Evolutionary conservation across 2,888 invertebrate species (phyloP).

Genomic region (Nemotelus nigrinus): DNA sequence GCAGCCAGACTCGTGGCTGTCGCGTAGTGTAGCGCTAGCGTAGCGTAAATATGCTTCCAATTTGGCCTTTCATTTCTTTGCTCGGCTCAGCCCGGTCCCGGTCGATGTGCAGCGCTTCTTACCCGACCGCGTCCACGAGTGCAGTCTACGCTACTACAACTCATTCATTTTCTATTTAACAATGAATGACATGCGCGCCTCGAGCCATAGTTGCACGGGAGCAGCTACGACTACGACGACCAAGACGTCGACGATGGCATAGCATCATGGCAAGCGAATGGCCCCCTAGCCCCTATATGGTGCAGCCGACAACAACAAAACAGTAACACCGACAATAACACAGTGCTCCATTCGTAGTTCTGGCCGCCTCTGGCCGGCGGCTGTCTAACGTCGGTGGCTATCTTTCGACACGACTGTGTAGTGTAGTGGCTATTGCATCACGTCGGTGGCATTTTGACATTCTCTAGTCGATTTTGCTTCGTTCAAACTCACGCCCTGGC

Average conservation of each 20-base stretch:
- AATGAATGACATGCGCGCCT: conserved; percentile 40
- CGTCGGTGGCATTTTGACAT: no score
- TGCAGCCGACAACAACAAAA: no score
- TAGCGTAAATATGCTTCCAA: conserved; percentile 21
- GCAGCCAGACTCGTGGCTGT: conserved; percentile 15
- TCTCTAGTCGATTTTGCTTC: no score
- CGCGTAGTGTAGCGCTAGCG: conserved; percentile 16
- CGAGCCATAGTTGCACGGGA: not conserved
- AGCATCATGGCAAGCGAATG: not conserved
- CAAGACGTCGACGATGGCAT: no score
- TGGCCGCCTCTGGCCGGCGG: no score
- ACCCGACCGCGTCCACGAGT: conserved; percentile 15
- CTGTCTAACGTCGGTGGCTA: no score
- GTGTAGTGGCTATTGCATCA: no score
- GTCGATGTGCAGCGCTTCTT: not conserved
- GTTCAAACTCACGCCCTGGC: no score
- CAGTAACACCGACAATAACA: no score
- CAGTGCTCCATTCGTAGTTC: no score
- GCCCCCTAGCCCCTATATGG: conserved; percentile 9
- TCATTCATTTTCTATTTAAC: conserved; percentile 29
- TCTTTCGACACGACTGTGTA: no score
- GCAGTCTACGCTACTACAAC: conserved; percentile 15
- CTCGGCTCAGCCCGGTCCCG: not conserved
- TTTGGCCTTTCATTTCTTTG: not conserved
- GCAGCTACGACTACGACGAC: not conserved